Percentiles rank a stretch among this genome's conserved stretches.
Evolutionary conservation across 2,888 invertebrate genomes (phyloP).

Genomic region (Creontiades dilutus): DNA sequence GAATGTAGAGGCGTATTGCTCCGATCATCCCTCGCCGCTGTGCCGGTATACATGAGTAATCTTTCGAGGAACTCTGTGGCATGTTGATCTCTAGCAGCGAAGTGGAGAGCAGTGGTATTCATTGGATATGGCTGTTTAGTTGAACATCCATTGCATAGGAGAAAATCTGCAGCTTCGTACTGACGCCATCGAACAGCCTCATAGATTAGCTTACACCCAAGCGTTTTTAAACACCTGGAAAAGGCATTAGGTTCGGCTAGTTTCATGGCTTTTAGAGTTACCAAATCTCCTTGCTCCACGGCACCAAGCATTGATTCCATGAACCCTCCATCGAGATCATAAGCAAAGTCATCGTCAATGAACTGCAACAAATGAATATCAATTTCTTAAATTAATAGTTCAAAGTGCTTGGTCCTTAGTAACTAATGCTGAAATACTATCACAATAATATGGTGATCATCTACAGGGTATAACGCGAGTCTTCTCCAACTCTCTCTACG

Average conservation of each 20-base stretch:
- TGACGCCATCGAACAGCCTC: slow-evolving; percentile 2
- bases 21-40: not conserved
- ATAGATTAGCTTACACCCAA: not conserved
- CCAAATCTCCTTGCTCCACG: not conserved
- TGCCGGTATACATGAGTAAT: not conserved
- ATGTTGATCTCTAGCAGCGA: not conserved
- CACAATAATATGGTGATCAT: too few species aligned
- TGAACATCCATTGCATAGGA: slow-evolving; percentile 6
- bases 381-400: too few species aligned
- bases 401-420: too few species aligned
- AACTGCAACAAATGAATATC: not conserved
- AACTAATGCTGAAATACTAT: too few species aligned
- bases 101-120: not conserved
- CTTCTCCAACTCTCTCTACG: too few species aligned
- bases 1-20: slow-evolving; percentile 32
- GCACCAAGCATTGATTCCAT: not conserved
- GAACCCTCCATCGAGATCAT: not conserved
- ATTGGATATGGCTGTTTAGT: not conserved
- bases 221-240: not conserved
- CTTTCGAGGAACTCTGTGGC: slow-evolving; percentile 6
- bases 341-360: not conserved
- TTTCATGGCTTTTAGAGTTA: not conserved
- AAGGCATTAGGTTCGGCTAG: not conserved
- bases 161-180: slow-evolving; percentile 14
- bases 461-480: too few species aligned